Conservation (phyloP, 2,888 invertebrate species). For the Eurytoma californica region DNA sequence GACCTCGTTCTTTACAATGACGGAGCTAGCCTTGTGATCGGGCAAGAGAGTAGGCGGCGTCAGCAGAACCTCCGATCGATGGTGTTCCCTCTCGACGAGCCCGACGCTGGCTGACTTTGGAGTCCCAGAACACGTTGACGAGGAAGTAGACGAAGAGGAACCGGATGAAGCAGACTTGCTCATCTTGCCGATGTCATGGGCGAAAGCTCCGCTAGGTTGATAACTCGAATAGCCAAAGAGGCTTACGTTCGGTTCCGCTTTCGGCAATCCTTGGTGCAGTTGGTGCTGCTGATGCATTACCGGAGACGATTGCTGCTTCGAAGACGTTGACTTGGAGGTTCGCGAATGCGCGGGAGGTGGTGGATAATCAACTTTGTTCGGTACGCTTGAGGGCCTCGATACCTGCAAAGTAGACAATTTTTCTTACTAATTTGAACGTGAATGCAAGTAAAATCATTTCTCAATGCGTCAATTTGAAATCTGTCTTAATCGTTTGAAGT, state of each 20-base stretch:
- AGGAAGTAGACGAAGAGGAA: constrained; percentile 6
- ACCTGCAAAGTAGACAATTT: constrained; percentile 61
- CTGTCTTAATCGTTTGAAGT: too few relatives aligned
- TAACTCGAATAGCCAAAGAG: constrained; percentile 82
- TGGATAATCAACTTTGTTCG: constrained; percentile 71
- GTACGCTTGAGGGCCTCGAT: constrained; percentile 71
- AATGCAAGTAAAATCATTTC: too few relatives aligned
- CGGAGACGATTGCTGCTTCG: constrained; percentile 68
- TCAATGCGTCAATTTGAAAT: too few relatives aligned
- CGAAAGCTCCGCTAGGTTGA: constrained; percentile 75
- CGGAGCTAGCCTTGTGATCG: constrained; percentile 80
- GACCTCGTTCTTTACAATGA: constrained; percentile 87
- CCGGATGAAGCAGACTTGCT: constrained; percentile 66
- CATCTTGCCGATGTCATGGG: constrained; percentile 80
- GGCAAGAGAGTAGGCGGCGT: constrained; percentile 83
- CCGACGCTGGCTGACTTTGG: constrained; percentile 67
- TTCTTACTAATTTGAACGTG: too few relatives aligned
- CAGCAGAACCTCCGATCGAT: constrained; percentile 76
- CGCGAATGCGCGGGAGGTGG: constrained; percentile 76
- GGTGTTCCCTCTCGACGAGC: constrained; percentile 61
- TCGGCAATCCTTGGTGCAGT: constrained; percentile 74
- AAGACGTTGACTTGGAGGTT: constrained; percentile 66
- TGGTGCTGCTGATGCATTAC: constrained; percentile 66
- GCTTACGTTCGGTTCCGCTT: constrained; percentile 83
- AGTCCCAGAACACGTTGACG: too few relatives aligned